A percentile compares a stretch with the other conserved stretches of the same genome.
Conservation (phyloP, 2,888 invertebrate genomes). For the Parasteatoda lunata region DNA sequence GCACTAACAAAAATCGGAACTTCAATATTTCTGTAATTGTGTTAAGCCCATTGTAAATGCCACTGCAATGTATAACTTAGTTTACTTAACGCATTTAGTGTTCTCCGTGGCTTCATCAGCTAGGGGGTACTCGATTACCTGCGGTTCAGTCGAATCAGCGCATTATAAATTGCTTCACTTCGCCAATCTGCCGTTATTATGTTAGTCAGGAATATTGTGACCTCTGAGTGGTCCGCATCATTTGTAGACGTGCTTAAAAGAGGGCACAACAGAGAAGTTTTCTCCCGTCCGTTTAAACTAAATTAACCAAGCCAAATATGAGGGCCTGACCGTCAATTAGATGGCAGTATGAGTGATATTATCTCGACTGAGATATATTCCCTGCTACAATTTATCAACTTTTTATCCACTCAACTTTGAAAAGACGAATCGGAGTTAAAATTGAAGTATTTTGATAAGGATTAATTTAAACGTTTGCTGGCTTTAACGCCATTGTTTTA, state of each 20-base stretch:
- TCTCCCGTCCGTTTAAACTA: conserved; percentile 17
- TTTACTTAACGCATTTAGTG: too few species aligned
- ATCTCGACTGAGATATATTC: conserved; percentile 8
- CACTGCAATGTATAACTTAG: too few species aligned
- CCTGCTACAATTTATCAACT: conserved; percentile 12
- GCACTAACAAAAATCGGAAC: too few species aligned
- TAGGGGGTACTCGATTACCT: background rate
- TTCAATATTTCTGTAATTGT: too few species aligned
- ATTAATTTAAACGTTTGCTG: too few species aligned
- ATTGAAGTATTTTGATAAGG: too few species aligned
- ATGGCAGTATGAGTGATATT: conserved; percentile 10
- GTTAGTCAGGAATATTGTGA: background rate
- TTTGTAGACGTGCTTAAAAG: background rate
- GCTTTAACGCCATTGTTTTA: too few species aligned
- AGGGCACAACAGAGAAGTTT: background rate
- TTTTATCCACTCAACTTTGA: conserved; percentile 8
- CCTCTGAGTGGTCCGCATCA: background rate
- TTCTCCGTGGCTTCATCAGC: background rate
- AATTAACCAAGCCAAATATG: conserved; percentile 21
- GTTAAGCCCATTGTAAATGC: too few species aligned
- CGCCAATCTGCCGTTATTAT: background rate
- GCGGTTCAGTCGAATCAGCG: background rate
- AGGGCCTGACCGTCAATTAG: conserved; percentile 6
- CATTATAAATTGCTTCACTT: background rate
- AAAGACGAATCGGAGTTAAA: background rate